phyloP scores from a whole-genome alignment of 2,888 invertebrate genomes.

The Drosophila subquinaria region DNA sequence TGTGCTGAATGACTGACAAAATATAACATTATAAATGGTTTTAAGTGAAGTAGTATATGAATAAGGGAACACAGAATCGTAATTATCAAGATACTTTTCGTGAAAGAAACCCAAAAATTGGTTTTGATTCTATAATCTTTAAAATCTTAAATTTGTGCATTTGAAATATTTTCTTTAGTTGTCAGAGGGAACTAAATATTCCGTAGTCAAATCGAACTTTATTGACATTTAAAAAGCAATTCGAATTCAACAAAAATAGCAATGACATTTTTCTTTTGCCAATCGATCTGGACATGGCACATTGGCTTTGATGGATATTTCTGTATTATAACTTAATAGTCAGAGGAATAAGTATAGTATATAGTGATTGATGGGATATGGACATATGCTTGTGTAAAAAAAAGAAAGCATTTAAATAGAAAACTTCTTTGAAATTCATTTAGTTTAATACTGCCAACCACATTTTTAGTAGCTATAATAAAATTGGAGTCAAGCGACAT shows the following conservation, averaged over 20 bases:
- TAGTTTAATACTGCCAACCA: neutral
- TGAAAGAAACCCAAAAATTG: no score
- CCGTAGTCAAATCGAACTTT: neutral
- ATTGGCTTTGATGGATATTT: conserved; percentile 13
- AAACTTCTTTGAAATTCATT: neutral
- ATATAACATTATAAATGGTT: neutral
- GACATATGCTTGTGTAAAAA: neutral
- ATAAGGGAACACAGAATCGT: neutral
- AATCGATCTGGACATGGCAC: conserved; percentile 1
- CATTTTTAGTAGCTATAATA: conserved; percentile 17
- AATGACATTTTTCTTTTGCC: conserved; percentile 7
- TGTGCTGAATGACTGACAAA: neutral
- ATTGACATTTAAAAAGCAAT: conserved; percentile 1
- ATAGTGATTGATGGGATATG: conserved; percentile 5
- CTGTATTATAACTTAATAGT: neutral
- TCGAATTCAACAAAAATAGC: neutral
- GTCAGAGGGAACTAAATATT: neutral
- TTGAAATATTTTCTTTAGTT: neutral
- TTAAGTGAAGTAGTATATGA: neutral
- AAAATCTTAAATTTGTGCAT: neutral
- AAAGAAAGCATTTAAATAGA: neutral
- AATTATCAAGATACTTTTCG: no score
- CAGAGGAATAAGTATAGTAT: neutral
- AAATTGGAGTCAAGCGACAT: conserved; percentile 27
- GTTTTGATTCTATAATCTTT: no score